Percentiles rank a stretch among this genome's conserved stretches.
Evolutionary conservation across 2,113 vertebrate genomes (phyloP).

Genomic region (Brevimyrus niger): DNA sequence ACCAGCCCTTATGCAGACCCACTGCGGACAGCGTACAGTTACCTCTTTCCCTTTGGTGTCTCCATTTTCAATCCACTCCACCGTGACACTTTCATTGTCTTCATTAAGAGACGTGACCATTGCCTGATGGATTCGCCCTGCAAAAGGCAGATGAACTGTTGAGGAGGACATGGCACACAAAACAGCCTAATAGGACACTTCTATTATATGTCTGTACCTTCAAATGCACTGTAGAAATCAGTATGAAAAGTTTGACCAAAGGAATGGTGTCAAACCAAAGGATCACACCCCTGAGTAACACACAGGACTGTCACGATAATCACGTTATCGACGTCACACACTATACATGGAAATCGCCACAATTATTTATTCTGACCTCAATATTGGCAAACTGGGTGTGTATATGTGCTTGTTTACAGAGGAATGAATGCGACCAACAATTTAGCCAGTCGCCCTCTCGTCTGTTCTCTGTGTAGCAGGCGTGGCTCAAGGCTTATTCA

Average conservation of each 20-base stretch:
- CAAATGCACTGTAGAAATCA: background rate
- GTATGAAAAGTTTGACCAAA: background rate
- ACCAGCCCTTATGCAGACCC: background rate
- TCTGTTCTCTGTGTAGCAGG: background rate
- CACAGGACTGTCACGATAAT: no score
- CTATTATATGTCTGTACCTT: background rate
- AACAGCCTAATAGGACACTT: background rate
- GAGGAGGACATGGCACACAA: background rate
- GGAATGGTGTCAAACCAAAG: background rate
- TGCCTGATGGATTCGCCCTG: slow-evolving; percentile 90
- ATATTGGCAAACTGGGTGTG: background rate
- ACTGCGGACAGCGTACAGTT: background rate
- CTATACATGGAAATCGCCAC: background rate
- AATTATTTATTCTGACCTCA: background rate
- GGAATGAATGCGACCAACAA: background rate
- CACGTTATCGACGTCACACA: background rate
- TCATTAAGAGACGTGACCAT: slow-evolving; percentile 96
- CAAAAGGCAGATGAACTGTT: background rate
- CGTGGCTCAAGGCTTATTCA: no score
- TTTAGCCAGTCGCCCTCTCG: background rate
- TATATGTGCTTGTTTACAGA: background rate
- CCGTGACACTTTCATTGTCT: slow-evolving; percentile 92
- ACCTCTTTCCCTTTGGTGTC: slow-evolving; percentile 98
- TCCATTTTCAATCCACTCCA: slow-evolving; percentile 98
- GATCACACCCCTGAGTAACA: background rate